A percentile compares a stretch with the other conserved stretches of the same genome.
phyloP scores from a whole-genome alignment of 2,113 vertebrate species.

The Corapipo altera region DNA sequence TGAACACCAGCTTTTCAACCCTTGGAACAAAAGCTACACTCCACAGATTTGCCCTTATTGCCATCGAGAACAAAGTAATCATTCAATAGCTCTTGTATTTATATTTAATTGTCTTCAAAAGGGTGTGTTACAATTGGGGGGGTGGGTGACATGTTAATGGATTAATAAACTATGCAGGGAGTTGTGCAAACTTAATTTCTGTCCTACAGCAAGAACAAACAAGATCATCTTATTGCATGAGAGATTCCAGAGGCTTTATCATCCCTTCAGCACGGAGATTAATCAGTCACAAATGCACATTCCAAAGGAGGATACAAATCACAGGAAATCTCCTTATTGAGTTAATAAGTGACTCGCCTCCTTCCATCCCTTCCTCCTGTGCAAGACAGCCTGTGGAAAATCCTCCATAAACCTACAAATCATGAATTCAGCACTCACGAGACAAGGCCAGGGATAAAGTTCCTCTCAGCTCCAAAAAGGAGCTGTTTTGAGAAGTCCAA shows the following conservation, averaged over 20 bases:
- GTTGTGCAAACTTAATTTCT: slow-evolving; percentile 14
- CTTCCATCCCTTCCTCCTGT: background rate
- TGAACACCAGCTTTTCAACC: background rate
- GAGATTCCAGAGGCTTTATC: background rate
- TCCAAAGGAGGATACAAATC: background rate
- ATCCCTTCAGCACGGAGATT: background rate
- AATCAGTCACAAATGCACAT: background rate
- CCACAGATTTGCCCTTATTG: no score
- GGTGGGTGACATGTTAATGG: background rate
- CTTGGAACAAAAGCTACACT: background rate
- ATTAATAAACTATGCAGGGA: background rate
- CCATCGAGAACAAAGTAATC: background rate
- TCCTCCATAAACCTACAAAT: rapidly evolving
- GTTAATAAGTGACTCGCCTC: background rate
- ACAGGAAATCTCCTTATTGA: rapidly evolving
- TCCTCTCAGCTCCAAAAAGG: rapidly evolving
- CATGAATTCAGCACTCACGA: background rate
- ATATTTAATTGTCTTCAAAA: slow-evolving; percentile 49
- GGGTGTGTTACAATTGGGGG: background rate
- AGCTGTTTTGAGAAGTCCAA: background rate
- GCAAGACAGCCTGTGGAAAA: background rate
- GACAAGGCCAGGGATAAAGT: background rate
- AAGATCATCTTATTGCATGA: background rate
- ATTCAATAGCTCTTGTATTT: background rate
- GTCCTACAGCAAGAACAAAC: background rate